Base-by-base conservation (phyloP, 2,113 vertebrate species). In the Sinocyclocheilus anophthalmus region DNA sequence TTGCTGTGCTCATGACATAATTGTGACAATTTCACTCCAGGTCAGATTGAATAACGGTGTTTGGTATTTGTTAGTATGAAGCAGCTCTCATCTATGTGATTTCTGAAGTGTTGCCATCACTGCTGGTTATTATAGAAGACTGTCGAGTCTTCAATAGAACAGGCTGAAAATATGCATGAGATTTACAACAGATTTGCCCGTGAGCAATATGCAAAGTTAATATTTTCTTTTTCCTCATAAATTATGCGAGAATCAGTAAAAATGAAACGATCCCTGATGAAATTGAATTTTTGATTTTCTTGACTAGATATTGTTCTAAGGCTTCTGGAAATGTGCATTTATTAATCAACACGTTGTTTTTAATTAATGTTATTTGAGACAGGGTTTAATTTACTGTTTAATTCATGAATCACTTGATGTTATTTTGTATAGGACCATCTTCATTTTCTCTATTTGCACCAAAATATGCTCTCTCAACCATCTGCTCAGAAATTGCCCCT, bases 201-300 rank as follows among this genome's bases (percentile, higher is more conserved):
- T 61, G 53, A 72, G 65, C 63, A 22, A 76, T 86, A 84, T 73
- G 79, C 79, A 83, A 83, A 83, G 83, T 80, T 85, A 85, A 87
- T 85, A 76, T 84, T 85, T 85, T 87, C 76, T 65, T 45, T 76
- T 83, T 82, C 73, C 83, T 85, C 70, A 75, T 89, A 86, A 87
- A 89, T 87, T 86, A 87, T 86, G 88, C 59, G 83, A 59, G 73
- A 84, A 75, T 72, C 69, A 80, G 53, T n/a, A 45, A 77, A 88
- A 75, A 48, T 13, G 18, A 73, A 87, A 85, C 67, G 78, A 76
- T 85, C 48, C 26, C 53, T 20, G 72, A 69, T 69, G 53, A 78
- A 80, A 86, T 88, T 75, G 59, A 61, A 67, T 72, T 73, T 86
- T 81, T 65, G 11, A 33, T 78, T 69, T 86, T 73, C 48, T 42